Evolutionary conservation across 2,888 invertebrate genomes (phyloP), one percentile per base, ranked within the genome.

Genomic region (Germaria angustata): DNA sequence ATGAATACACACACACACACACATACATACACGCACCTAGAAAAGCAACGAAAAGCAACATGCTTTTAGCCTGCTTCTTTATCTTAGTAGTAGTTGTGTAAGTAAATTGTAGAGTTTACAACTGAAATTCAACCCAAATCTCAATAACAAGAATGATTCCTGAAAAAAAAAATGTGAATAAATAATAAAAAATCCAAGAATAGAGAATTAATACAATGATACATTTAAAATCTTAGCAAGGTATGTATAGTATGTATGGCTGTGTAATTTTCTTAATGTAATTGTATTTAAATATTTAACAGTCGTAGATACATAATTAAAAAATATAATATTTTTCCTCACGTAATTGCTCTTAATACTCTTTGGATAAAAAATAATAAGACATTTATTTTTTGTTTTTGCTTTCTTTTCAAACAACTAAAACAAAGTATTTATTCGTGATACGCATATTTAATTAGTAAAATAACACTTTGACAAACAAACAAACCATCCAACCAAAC

Each of bases 1-100:
- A 44, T 0, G 46, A 34, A 53, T 11, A 36, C 3, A 28, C 1
- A 68, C n/a, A 66, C 22, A 68, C 5, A 44, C 46, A 69, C 1
- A 11, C 3, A 28, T 24, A 22, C 2, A 39, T 2, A 76, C 55
- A 39, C n/a, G 39, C 28, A 53, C 20, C 8, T 17, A 20, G 1
- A 36, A 17, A 46, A n/a, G 13, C 9, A 39, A 13, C 9, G 13
- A 28, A 13, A 13, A 4, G 2, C 9, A 22, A n/a, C 2, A 51
- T 22, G 24, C 22, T 51, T 51, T 32, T 32, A 85, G 84, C 85
- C 85, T 85, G 85, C 82, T 84, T 41, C 61, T 86, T 86, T 84
- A 86, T 86, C 86, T 86, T 87, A 85, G 87, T 87, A 86, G 87
- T 86, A 85, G 85, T 86, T 84, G 86, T 85, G 39, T 77, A 69